These are phyloP conservation scores for Helarctos malayanus DNA, from an alignment of 2,797 vertebrate species.

Conservation along the genomic window DNA sequence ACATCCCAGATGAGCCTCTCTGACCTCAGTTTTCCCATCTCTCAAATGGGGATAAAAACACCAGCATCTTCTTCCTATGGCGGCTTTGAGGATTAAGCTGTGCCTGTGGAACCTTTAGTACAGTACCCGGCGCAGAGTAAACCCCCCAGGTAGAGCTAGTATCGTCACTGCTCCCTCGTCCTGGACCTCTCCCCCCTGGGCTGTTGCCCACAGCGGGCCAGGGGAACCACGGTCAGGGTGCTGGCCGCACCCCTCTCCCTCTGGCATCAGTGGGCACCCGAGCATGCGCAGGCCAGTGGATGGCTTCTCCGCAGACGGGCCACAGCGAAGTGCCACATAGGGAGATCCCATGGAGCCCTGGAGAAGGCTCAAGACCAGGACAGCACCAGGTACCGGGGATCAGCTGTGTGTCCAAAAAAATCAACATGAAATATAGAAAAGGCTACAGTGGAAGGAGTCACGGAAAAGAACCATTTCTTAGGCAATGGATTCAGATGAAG, in stretches of 20 bases:
- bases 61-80: neutral
- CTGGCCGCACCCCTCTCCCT: neutral
- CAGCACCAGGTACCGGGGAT: neutral
- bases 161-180: too few species aligned
- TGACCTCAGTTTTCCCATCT: neutral
- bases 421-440: neutral
- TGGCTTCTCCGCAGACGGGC: neutral
- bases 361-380: neutral
- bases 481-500: neutral
- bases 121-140: neutral
- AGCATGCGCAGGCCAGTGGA: neutral
- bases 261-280: neutral
- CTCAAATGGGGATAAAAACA: neutral
- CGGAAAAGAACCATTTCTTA: neutral
- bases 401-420: neutral
- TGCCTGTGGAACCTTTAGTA: neutral
- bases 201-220: neutral
- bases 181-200: neutral
- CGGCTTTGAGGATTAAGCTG: neutral
- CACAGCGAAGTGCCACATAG: rapidly evolving
- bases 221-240: neutral
- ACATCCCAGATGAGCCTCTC: neutral
- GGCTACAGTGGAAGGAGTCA: neutral
- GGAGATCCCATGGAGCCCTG: neutral
- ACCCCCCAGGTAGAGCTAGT: neutral